Conservation (phyloP, 2,797 vertebrate genomes). For the Gobio occitaniae region DNA sequence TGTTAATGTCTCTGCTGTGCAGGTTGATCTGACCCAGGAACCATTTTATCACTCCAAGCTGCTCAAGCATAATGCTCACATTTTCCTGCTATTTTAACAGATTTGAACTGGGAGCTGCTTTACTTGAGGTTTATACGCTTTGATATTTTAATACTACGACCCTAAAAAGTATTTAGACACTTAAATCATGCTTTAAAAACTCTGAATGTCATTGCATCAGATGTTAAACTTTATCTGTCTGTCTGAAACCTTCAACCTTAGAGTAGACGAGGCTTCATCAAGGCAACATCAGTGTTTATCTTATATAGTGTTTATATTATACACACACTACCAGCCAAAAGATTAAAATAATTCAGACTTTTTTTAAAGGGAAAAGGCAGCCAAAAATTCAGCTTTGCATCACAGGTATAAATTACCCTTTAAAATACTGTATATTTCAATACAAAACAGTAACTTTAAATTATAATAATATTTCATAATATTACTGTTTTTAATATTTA, state of each 20-base stretch:
- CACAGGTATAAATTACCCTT: no score
- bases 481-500: no score
- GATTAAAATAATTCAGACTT: no score
- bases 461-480: no score
- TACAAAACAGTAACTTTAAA: no score
- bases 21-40: not conserved
- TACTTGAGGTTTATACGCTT: not conserved
- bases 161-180: not conserved
- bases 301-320: no score
- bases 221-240: not conserved
- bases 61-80: not conserved
- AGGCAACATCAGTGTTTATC: not conserved
- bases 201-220: not conserved
- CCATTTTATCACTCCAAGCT: not conserved
- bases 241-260: not conserved
- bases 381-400: no score
- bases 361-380: no score
- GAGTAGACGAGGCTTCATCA: not conserved
- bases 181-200: not conserved
- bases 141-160: not conserved
- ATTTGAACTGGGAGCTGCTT: not conserved
- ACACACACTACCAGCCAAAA: no score
- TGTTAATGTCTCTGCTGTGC: not conserved
- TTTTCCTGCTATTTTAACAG: not conserved
- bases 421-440: no score